phyloP scores from a whole-genome alignment of 2,113 vertebrate genomes.

The Coptodon bakossiorum region DNA sequence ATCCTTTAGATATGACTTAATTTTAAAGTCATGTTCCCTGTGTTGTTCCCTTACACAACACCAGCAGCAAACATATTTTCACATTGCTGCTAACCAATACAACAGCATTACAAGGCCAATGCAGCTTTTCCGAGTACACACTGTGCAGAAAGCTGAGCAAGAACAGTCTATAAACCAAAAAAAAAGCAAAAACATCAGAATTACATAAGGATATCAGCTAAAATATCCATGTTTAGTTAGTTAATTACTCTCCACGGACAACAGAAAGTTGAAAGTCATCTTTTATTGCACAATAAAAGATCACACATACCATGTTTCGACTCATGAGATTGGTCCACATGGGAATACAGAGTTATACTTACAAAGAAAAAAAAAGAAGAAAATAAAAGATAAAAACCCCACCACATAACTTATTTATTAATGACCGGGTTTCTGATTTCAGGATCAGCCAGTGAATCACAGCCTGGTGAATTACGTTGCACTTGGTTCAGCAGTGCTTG shows the following conservation, averaged over 20 bases:
- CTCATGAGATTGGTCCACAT: constrained; percentile 71
- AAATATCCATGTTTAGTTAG: not conserved
- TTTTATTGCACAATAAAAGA: constrained; percentile 79
- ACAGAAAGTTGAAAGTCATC: constrained; percentile 70
- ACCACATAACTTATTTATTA: constrained; percentile 8
- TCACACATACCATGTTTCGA: constrained; percentile 69
- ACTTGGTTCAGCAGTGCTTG: constrained; percentile 13
- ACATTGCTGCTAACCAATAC: not conserved
- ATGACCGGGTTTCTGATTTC: not conserved
- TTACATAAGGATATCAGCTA: not conserved
- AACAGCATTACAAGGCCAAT: not conserved
- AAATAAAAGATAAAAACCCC: constrained; percentile 31
- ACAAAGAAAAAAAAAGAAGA: constrained; percentile 38
- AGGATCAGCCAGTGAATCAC: not conserved
- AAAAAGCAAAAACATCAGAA: not conserved
- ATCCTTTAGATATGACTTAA: not conserved
- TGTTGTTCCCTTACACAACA: not conserved
- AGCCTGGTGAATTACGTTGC: constrained; percentile 22
- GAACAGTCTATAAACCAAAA: not conserved
- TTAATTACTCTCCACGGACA: not conserved
- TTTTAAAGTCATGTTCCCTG: too few relatives aligned
- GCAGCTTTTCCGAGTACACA: not conserved
- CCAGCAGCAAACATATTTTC: not conserved
- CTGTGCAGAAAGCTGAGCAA: not conserved
- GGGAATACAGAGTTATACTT: constrained; percentile 67